These are phyloP conservation scores for Luehdorfia chinensis DNA, from an alignment of 1,140 invertebrate species.

Conservation along the genomic window DNA sequence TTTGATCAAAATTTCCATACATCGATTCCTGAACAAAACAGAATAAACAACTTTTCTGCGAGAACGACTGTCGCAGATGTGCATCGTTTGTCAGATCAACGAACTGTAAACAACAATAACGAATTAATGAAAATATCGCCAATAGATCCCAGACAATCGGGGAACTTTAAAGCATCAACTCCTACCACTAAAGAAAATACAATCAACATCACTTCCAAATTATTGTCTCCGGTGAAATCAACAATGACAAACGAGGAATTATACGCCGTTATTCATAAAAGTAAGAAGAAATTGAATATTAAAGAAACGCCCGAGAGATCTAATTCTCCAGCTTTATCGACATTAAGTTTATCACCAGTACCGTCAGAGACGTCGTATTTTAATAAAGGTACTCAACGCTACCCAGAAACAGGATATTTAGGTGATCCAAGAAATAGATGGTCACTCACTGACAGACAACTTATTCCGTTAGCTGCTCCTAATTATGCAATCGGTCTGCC, in stretches of 20 bases:
- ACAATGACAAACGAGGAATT: constrained; percentile 87
- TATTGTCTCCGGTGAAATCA: constrained; percentile 82
- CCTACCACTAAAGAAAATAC: constrained; percentile 71
- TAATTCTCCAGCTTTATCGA: constrained; percentile 74
- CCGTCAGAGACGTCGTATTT: constrained; percentile 72
- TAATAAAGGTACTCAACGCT: constrained; percentile 62
- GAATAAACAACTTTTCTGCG: constrained; percentile 2
- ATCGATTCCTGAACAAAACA: constrained; percentile 14
- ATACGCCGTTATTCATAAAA: constrained; percentile 87
- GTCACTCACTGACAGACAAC: constrained; percentile 72
- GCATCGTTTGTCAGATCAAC: constrained; percentile 19
- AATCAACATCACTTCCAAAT: constrained; percentile 53
- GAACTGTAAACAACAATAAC: not conserved
- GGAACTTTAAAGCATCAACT: constrained; percentile 79
- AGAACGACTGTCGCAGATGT: constrained; percentile 19
- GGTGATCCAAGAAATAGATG: constrained; percentile 74
- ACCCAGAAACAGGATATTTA: constrained; percentile 78
- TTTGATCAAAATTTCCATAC: constrained; percentile 21
- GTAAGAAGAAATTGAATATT: constrained; percentile 85
- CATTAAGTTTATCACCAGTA: constrained; percentile 73
- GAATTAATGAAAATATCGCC: constrained; percentile 79
- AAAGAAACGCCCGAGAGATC: constrained; percentile 78
- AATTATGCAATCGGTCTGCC: constrained; percentile 54
- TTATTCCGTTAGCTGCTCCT: constrained; percentile 11
- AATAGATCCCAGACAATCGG: constrained; percentile 78